Evolutionary conservation across 2,797 vertebrate species (phyloP).

Genomic region (Sebastes reedi): DNA sequence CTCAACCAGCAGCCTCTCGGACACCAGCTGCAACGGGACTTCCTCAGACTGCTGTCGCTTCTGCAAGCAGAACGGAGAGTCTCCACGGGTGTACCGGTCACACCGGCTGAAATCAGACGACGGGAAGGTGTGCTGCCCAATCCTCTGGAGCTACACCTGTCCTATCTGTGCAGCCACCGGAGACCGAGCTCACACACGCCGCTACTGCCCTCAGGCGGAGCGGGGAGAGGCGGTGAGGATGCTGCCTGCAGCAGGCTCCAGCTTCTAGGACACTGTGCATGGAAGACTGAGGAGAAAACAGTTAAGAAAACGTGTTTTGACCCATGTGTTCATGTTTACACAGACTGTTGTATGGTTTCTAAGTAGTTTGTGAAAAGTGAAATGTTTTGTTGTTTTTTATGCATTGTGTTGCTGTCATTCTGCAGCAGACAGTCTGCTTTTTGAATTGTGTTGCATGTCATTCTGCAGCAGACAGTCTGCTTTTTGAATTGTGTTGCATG

Average conservation of each 20-base stretch:
- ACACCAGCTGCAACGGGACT: conserved; percentile 11
- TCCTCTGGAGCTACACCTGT: conserved; percentile 86
- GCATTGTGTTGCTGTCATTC: not conserved
- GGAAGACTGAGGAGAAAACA: conserved; percentile 1
- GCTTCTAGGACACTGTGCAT: no score
- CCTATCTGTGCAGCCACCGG: conserved; percentile 84
- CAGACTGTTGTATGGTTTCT: not conserved
- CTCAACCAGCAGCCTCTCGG: conserved; percentile 24
- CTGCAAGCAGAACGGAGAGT: conserved; percentile 88
- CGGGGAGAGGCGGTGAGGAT: not conserved
- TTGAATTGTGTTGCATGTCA: not conserved
- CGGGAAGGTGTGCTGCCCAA: conserved; percentile 84
- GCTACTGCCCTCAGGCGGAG: conserved; percentile 80
- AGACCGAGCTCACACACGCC: conserved; percentile 86
- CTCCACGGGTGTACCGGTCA: conserved; percentile 76
- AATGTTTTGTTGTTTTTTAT: not conserved
- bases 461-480: no score
- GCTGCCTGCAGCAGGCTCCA: not conserved
- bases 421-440: not conserved
- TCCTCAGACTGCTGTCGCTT: conserved; percentile 77
- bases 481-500: no score
- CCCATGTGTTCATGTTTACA: conserved; percentile 17
- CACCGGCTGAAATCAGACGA: conserved; percentile 80
- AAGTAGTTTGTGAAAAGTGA: not conserved
- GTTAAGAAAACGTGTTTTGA: conserved; percentile 4